Base-by-base conservation (phyloP, 2,113 vertebrate genomes). In the Athene cunicularia region DNA sequence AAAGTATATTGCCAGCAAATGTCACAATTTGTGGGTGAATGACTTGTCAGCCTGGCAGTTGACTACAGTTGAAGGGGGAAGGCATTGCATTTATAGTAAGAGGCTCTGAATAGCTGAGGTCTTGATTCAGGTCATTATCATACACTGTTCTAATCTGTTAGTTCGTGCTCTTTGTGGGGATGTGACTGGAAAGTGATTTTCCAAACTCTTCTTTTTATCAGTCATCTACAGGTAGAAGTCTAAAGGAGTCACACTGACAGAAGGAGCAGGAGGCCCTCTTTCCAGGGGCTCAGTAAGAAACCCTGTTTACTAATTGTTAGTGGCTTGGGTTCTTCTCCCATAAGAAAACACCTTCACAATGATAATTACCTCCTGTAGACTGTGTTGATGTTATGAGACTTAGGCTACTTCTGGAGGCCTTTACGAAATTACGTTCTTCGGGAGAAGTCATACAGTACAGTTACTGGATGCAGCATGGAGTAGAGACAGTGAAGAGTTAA, bases 121-220 rank as follows among this genome's bases (percentile, higher is more conserved):
- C 53, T 74, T 70, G n/a, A 45, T 59, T 94, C 20, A 11, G 8
- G 37, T 66, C 24, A 4, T 28, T 73, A 14, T 58, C 0, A 0
- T 35, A 37, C 27, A 28, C 14, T 41, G 11, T 17, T 58, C 24
- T 55, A 15, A 26, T 76, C 30, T 88, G 0, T 24, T 64, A 68
- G 21, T 68, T 80, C 4, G 3, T 92, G n/a, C 39, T 63, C 2
- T 72, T 33, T 49, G 16, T 66, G 37, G 22, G 20, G 27, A 53
- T 62, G 27, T 66, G 79, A 58, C 63, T 73, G 49, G 37, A 70
- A 72, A 80, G 50, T 28, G 26, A 32, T 80, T 83, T 82, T 82
- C 27, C 39, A 60, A 33, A 24, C 23, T 74, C 23, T 66, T 71
- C 26, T 41, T 85, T 88, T 76, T 74, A 35, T 45, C 2, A 0